Conservation (phyloP, 2,797 vertebrate genomes). For the Sebastolobus altivelis region DNA sequence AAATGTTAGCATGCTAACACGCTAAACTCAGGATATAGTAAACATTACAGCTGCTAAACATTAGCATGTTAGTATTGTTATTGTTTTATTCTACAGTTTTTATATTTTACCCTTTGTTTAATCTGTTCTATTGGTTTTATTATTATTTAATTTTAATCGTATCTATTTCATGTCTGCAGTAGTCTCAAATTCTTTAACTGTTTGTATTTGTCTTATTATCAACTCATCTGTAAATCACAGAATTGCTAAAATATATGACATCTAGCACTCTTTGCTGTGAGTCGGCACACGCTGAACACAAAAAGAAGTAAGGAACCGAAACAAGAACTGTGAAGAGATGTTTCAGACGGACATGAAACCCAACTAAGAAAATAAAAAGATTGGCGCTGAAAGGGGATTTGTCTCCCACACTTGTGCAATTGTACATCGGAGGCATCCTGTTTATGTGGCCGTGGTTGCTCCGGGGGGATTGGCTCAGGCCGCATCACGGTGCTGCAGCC, state of each 20-base stretch:
- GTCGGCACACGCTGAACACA: background rate
- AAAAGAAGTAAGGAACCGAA: background rate
- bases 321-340: background rate
- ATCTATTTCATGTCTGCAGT: background rate
- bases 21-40: too few species aligned
- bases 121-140: background rate
- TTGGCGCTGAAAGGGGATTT: slow-evolving; percentile 82
- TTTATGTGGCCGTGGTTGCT: slow-evolving; percentile 88
- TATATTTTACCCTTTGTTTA: background rate
- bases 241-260: background rate
- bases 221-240: background rate
- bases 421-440: slow-evolving; percentile 90
- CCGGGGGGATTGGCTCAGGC: slow-evolving; percentile 83
- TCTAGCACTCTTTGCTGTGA: background rate
- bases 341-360: slow-evolving; percentile 14
- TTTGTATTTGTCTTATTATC: background rate
- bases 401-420: slow-evolving; percentile 88
- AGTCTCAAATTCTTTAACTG: background rate
- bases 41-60: background rate
- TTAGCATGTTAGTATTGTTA: background rate
- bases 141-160: background rate
- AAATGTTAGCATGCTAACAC: background rate
- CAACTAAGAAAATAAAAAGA: slow-evolving; percentile 10
- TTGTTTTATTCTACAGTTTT: background rate
- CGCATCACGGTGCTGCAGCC: slow-evolving; percentile 87